phyloP scores from a whole-genome alignment of 2,888 invertebrate species.

The Sabatieria punctata region DNA sequence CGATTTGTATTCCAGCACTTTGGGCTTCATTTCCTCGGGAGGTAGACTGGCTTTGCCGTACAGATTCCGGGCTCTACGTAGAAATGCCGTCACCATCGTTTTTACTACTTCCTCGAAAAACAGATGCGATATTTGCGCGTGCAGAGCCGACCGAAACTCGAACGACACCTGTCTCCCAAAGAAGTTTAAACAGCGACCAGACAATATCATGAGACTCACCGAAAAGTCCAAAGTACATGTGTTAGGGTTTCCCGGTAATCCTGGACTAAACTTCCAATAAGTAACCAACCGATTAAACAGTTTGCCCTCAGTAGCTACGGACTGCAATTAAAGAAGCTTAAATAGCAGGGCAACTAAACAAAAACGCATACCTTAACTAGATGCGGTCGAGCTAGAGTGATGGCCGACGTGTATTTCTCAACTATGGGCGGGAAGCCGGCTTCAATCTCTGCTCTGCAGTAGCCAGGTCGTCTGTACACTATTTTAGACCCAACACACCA shows the following conservation, averaged over 20 bases:
- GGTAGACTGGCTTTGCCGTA: conserved; percentile 43
- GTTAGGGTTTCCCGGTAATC: conserved; percentile 37
- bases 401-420: too few relatives aligned
- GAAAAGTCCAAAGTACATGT: background rate
- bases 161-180: conserved; percentile 41
- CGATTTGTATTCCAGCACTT: background rate
- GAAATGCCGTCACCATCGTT: conserved; percentile 82
- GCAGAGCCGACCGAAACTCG: conserved; percentile 67
- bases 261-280: conserved; percentile 75
- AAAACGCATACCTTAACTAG: too few relatives aligned
- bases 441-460: too few relatives aligned
- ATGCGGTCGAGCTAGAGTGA: too few relatives aligned
- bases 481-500: too few relatives aligned
- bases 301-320: conserved; percentile 68
- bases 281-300: conserved; percentile 72
- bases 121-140: conserved; percentile 68
- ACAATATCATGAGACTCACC: background rate
- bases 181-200: too few relatives aligned
- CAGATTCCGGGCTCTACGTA: conserved; percentile 56
- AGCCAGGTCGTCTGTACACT: too few relatives aligned
- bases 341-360: too few relatives aligned
- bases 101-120: conserved; percentile 88
- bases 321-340: too few relatives aligned
- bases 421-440: too few relatives aligned
- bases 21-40: background rate